Evolutionary conservation across 2,888 invertebrate genomes (phyloP), one percentile per base, ranked within the genome.

Genomic region (Stictocephala bisonia): DNA sequence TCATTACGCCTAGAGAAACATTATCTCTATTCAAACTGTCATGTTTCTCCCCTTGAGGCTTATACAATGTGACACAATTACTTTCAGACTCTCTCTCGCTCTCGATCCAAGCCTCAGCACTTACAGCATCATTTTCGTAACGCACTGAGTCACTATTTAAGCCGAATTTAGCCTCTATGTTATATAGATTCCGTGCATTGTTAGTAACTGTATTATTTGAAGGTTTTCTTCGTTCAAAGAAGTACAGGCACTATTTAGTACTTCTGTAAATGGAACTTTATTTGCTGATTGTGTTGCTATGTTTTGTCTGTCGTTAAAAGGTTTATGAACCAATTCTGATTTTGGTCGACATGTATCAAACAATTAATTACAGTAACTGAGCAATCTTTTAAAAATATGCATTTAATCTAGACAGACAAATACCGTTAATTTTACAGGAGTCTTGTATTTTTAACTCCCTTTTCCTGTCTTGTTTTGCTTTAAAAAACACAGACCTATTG

Each of bases 1-100:
- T 79, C 79, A 81, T 79, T 4, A 80, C 78, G 13, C 77, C 76
- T 9, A 82, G 75, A 50, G 80, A 58, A 68, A 79, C 79, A 73
- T 80, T 79, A n/a, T 79, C 74, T 18, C 50, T 50, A 48, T 60
- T 77, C n/a, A 66, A 44, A 27, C 4, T 6, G 1, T 6, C n/a
- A 13, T 22, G 15, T 2, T 40, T 3, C 1, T 41, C 13, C 40
- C 24, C 11, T 22, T 66, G 66, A 15, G 66, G 66, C 24, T 66
- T 66, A 26, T 66, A 66, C n/a, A 66, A n/a, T 9, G 41, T 22
- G 13, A 66, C 20, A 15, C 44, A 41, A 20, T 24, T 48, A 11
- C 58, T 69, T 26, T 24, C 27, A 18, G 13, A 35, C 1, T 31
- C 31, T 3, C n/a, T 60, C 20, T 58, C 22, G n/a, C 70, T 48